Evolutionary conservation across 2,888 invertebrate genomes (phyloP), one percentile per base, ranked within the genome.

Genomic region (Phengaris arion): DNA sequence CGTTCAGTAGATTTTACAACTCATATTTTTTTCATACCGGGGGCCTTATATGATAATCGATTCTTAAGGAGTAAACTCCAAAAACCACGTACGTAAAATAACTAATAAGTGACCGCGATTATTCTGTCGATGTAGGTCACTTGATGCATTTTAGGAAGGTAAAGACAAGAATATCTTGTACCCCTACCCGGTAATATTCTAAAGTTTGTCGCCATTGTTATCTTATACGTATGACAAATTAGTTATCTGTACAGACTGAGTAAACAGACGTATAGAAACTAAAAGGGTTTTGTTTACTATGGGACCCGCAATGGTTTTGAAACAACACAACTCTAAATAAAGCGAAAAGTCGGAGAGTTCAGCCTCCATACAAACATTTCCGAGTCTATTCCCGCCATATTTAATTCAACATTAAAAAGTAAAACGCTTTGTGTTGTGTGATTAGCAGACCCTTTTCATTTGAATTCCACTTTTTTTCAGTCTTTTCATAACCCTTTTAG

Each of bases 211-310:
- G 10, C 10, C 59, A 57, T 57, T 22, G 35, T 64, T 64, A 12
- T 45, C 35, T 64, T 64, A 64, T 64, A 64, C 64, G 13, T 45
- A 12, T 64, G 1, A 22, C 59, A 59, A 35, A 64, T n/a, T 15
- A 64, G 35, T 64, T 64, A 64, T 64, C 35, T 64, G 12, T 45
- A 45, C 13, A 35, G 12, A 81, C 74, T 73, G 64, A 72, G 75
- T 70, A 74, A 78, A 64, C 74, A 76, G 76, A 78, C 77, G 77
- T 72, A 70, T 22, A 51, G 75, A 78, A 76, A 75, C 75, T 64
- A 64, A 76, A 76, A 77, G 77, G 74, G 77, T 75, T 76, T 75
- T 75, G 75, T 64, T 64, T 45, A 64, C 64, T 6, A 64, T 64
- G 64, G 64, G 13, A 64, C 64, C 35, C 35, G 35, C 7, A 45